Evolutionary conservation across 2,797 vertebrate genomes (phyloP).

Genomic region (Phylloscopus collybita): DNA sequence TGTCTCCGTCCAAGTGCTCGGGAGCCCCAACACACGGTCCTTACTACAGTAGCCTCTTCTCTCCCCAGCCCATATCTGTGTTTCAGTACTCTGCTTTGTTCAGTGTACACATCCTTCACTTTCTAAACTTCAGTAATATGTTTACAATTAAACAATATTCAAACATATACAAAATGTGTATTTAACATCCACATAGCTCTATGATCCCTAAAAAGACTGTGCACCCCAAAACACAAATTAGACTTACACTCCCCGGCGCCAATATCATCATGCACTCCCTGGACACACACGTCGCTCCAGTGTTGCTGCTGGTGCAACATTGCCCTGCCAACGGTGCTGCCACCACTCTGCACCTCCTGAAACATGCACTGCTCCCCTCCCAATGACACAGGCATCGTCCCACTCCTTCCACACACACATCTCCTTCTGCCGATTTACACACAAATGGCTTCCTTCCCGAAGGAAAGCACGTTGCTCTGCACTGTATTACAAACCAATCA

Average conservation of each 20-base stretch:
- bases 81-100: not conserved
- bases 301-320: accelerated
- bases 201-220: not conserved
- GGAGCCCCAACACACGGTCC: accelerated
- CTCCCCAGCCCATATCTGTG: not conserved
- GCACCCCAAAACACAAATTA: not conserved
- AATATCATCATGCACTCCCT: accelerated
- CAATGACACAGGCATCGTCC: accelerated
- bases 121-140: accelerated
- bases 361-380: not conserved
- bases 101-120: not conserved
- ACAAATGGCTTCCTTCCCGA: not conserved
- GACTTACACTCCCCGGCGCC: accelerated
- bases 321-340: not conserved
- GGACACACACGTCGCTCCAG: accelerated
- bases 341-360: no score
- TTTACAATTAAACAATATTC: accelerated
- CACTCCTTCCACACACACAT: not conserved
- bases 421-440: not conserved
- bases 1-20: not conserved
- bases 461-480: not conserved
- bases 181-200: not conserved
- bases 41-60: not conserved
- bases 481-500: not conserved
- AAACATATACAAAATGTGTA: accelerated